These are phyloP conservation scores for Cygnus buccinator DNA, from an alignment of 2,113 vertebrate species.

Conservation along the genomic window DNA sequence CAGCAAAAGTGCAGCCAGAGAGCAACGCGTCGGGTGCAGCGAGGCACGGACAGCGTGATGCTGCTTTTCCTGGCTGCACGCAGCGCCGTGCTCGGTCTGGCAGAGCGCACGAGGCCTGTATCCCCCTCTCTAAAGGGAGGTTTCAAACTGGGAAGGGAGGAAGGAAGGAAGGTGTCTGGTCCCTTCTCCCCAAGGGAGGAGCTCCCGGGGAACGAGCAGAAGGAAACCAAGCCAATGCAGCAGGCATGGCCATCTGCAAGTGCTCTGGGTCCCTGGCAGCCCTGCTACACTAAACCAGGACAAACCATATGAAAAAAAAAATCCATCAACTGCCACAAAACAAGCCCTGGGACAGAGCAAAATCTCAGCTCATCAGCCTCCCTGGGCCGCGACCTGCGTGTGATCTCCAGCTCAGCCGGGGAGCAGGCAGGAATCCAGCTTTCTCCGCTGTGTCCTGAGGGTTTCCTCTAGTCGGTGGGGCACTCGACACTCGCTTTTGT, in stretches of 20 bases:
- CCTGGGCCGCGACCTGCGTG: accelerated
- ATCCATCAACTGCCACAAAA: neutral
- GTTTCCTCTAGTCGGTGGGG: neutral
- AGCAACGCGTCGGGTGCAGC: neutral
- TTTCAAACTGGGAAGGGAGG: neutral
- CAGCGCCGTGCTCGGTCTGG: neutral
- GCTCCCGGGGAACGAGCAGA: neutral
- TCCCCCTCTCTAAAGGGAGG: accelerated
- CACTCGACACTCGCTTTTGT: accelerated
- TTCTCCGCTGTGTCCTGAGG: neutral
- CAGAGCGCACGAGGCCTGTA: neutral
- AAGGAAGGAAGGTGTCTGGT: neutral
- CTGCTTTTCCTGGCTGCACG: neutral
- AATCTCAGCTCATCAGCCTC: neutral
- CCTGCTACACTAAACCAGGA: neutral
- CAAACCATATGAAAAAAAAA: neutral
- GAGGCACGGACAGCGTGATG: neutral
- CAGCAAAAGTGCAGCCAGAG: neutral
- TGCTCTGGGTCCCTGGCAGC: neutral
- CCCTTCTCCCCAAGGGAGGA: neutral
- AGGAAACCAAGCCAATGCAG: neutral
- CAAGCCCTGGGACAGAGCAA: neutral
- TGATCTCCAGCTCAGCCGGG: too few relatives aligned
- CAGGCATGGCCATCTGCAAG: neutral
- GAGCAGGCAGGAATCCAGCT: neutral